Evolutionary conservation across 2,888 invertebrate species (phyloP).

Genomic region (Cosmopolites sordidus): DNA sequence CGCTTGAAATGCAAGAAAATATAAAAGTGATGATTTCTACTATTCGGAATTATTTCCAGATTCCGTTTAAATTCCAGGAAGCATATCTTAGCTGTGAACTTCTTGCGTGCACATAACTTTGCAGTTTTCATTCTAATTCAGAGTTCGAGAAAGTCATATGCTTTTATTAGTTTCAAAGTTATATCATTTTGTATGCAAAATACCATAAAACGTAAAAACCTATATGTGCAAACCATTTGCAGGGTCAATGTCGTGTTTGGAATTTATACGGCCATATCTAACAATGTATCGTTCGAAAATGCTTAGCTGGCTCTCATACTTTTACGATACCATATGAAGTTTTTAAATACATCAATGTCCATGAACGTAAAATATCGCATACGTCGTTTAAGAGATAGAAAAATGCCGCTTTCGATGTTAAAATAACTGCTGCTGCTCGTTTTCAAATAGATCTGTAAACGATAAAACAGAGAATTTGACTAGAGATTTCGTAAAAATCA

Average conservation of each 20-base stretch:
- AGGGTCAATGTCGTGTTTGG: constrained; percentile 5
- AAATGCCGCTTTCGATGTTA: too few species aligned
- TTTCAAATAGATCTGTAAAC: too few species aligned
- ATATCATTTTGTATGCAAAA: constrained; percentile 15
- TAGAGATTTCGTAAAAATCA: too few species aligned
- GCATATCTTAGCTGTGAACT: constrained; percentile 7
- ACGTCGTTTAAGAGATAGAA: too few species aligned
- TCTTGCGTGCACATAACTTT: constrained; percentile 12
- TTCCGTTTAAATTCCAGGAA: constrained; percentile 2
- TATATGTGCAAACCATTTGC: constrained; percentile 7
- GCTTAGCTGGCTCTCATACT: too few species aligned
- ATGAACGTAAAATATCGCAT: too few species aligned
- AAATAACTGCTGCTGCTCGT: too few species aligned
- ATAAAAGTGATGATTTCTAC: constrained; percentile 1
- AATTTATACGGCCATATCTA: not conserved
- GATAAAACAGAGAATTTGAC: too few species aligned
- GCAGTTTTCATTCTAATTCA: constrained; percentile 17
- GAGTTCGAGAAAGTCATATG: constrained; percentile 12
- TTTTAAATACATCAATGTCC: too few species aligned
- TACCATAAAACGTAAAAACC: constrained; percentile 8
- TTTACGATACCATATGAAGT: too few species aligned
- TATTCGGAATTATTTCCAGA: not conserved
- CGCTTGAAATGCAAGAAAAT: constrained; percentile 1
- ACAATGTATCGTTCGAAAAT: too few species aligned
- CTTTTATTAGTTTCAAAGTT: constrained; percentile 15